Conservation (phyloP, 2,888 invertebrate species). For the Dynastes hyllus region DNA sequence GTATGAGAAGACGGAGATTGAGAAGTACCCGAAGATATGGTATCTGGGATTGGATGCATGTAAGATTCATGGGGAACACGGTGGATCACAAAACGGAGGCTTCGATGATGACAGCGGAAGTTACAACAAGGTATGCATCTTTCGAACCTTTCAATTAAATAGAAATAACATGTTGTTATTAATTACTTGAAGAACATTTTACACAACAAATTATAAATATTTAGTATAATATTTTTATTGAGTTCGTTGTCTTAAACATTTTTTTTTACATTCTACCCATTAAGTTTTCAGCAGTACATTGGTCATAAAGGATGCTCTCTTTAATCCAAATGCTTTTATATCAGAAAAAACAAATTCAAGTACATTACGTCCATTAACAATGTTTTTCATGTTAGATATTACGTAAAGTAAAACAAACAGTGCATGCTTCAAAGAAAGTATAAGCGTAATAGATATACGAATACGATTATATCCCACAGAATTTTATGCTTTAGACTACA, state of each 20-base stretch:
- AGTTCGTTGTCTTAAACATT: not conserved
- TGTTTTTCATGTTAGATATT: not conserved
- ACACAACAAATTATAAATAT: too few species aligned
- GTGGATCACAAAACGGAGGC: conserved; percentile 87
- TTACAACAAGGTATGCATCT: conserved; percentile 87
- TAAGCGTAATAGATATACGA: too few species aligned
- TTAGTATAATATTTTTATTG: too few species aligned
- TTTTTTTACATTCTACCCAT: not conserved
- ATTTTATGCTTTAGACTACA: too few species aligned
- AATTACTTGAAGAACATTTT: too few species aligned
- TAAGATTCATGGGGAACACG: conserved; percentile 88
- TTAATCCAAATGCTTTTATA: too few species aligned
- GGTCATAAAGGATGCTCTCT: too few species aligned
- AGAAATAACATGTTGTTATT: too few species aligned
- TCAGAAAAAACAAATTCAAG: too few species aligned
- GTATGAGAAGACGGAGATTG: conserved; percentile 92
- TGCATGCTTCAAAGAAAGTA: not conserved
- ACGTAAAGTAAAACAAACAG: not conserved
- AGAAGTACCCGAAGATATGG: conserved; percentile 95
- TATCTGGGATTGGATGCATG: conserved; percentile 90
- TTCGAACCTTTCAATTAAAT: too few species aligned
- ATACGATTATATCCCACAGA: too few species aligned
- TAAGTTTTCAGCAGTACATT: not conserved
- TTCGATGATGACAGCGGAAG: conserved; percentile 96
- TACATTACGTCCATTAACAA: too few species aligned